phyloP scores from a whole-genome alignment of 2,797 vertebrate species.

The Harpagifer antarcticus region DNA sequence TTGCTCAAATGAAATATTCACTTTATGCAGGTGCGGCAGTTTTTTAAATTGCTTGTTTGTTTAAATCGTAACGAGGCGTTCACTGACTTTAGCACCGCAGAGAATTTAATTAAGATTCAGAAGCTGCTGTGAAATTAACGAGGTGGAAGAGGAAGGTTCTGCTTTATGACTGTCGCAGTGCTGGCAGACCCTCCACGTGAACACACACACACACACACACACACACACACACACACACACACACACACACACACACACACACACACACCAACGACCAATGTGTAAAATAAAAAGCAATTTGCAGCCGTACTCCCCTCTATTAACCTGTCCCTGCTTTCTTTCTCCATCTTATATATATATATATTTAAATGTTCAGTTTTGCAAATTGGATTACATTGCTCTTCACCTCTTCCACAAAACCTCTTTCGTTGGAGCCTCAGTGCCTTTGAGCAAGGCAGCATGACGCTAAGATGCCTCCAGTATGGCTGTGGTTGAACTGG shows the following conservation, averaged over 20 bases:
- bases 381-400: too few species aligned
- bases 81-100: too few species aligned
- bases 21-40: too few species aligned
- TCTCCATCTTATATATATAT: background rate
- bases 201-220: slow-evolving; percentile 22
- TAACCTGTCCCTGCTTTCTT: background rate
- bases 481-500: too few species aligned
- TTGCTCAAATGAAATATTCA: too few species aligned
- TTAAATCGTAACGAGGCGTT: too few species aligned
- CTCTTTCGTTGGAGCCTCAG: background rate
- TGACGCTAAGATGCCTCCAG: slow-evolving; percentile 58
- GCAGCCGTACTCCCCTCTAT: slow-evolving; percentile 20
- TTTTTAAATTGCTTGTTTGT: too few species aligned
- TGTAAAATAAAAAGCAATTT: background rate
- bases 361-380: too few species aligned
- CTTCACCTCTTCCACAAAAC: too few species aligned
- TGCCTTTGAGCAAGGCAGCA: background rate
- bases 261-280: background rate
- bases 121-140: slow-evolving; percentile 22
- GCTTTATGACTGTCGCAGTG: slow-evolving; percentile 64
- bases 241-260: slow-evolving; percentile 18
- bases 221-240: slow-evolving; percentile 21
- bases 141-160: slow-evolving; percentile 27
- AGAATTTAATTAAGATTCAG: slow-evolving; percentile 5
- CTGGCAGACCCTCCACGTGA: slow-evolving; percentile 52